phyloP scores from a whole-genome alignment of 2,113 vertebrate genomes.

The Orthochromis malagaraziensis region DNA sequence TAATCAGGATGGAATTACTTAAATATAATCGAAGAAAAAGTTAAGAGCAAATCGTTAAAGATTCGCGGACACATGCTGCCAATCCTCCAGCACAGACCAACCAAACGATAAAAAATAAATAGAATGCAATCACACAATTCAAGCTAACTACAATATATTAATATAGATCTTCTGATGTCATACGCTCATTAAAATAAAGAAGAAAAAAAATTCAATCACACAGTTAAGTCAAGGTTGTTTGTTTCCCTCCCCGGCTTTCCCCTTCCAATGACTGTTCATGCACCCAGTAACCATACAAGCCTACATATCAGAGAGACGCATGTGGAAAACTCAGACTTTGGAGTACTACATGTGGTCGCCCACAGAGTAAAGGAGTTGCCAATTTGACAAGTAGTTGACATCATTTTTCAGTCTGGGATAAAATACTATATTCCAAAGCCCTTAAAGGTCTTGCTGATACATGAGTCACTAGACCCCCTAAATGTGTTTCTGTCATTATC shows the following conservation, averaged over 20 bases:
- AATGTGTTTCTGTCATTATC: slow-evolving; percentile 9
- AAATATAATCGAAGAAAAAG: slow-evolving; percentile 50
- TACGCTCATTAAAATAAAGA: slow-evolving; percentile 68
- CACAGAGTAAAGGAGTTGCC: slow-evolving; percentile 4
- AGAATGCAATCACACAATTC: slow-evolving; percentile 75
- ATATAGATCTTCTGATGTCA: slow-evolving; percentile 83
- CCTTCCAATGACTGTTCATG: slow-evolving; percentile 56
- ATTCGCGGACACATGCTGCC: slow-evolving; percentile 64
- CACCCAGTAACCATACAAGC: slow-evolving; percentile 63
- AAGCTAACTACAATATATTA: slow-evolving; percentile 88
- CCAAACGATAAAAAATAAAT: slow-evolving; percentile 76
- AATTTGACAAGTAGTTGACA: slow-evolving; percentile 50
- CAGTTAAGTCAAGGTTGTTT: slow-evolving; percentile 59
- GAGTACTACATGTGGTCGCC: slow-evolving; percentile 34
- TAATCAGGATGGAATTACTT: slow-evolving; percentile 58
- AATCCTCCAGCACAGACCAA: slow-evolving; percentile 74
- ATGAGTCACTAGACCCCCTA: not conserved
- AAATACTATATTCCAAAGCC: slow-evolving; percentile 42
- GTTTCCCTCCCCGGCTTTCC: not conserved
- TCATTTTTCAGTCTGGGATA: slow-evolving; percentile 46
- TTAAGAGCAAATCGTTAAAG: slow-evolving; percentile 39
- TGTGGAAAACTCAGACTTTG: slow-evolving; percentile 54
- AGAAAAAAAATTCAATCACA: slow-evolving; percentile 57
- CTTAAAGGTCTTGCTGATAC: slow-evolving; percentile 46
- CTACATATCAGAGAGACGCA: slow-evolving; percentile 61